These are phyloP conservation scores for Euplexia lucipara DNA, from an alignment of 2,888 invertebrate genomes.

Conservation along the genomic window DNA sequence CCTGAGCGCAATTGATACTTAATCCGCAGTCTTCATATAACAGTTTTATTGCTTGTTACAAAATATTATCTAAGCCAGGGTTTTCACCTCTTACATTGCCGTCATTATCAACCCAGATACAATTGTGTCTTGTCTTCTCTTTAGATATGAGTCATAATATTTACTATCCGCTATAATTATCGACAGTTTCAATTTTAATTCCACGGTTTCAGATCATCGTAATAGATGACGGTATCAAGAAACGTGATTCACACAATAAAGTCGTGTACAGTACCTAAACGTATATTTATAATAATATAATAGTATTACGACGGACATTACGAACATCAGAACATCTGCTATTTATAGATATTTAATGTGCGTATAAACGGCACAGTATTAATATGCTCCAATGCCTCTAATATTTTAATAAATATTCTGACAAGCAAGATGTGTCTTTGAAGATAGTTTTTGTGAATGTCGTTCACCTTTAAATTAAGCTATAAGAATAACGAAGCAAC, in stretches of 20 bases:
- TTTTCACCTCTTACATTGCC: too few species aligned
- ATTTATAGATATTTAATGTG: slow-evolving; percentile 56
- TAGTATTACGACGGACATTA: slow-evolving; percentile 42
- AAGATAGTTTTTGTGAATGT: slow-evolving; percentile 32
- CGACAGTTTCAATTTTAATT: slow-evolving; percentile 5
- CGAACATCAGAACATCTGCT: slow-evolving; percentile 49
- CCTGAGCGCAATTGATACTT: too few species aligned
- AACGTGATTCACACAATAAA: slow-evolving; percentile 28
- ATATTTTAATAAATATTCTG: slow-evolving; percentile 41
- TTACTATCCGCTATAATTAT: too few species aligned
- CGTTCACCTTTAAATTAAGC: slow-evolving; percentile 39
- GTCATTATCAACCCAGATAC: too few species aligned
- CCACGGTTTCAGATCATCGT: slow-evolving; percentile 1
- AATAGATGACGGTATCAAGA: slow-evolving; percentile 6
- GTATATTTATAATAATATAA: slow-evolving; percentile 49
- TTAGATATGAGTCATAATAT: too few species aligned
- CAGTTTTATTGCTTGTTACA: too few species aligned
- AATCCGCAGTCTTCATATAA: too few species aligned
- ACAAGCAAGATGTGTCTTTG: slow-evolving; percentile 21
- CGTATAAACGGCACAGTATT: slow-evolving; percentile 35
- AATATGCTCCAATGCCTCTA: slow-evolving; percentile 34
- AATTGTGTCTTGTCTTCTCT: too few species aligned
- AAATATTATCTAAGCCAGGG: too few species aligned
- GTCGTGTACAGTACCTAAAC: slow-evolving; percentile 5
- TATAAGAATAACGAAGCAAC: background rate